These are phyloP conservation scores for Philereme vetulata DNA, from an alignment of 2,888 invertebrate genomes.

Conservation along the genomic window DNA sequence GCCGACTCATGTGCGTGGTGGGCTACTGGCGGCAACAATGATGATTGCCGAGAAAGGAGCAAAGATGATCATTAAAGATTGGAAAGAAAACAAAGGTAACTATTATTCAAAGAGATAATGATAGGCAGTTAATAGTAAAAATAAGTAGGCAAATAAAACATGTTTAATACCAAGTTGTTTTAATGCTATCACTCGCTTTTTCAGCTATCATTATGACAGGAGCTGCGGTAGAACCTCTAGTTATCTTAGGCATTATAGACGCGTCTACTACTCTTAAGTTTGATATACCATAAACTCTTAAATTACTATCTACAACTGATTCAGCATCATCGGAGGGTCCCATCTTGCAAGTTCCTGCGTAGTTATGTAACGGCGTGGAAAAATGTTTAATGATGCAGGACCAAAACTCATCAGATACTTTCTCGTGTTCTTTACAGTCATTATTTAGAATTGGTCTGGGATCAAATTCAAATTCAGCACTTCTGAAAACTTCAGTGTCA, in stretches of 20 bases:
- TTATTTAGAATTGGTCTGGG: constrained; percentile 69
- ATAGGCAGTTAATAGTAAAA: constrained; percentile 15
- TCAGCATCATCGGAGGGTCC: constrained; percentile 66
- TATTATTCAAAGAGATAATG: constrained; percentile 58
- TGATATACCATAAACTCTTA: constrained; percentile 66
- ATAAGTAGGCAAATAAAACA: constrained; percentile 51
- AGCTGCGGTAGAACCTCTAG: constrained; percentile 73
- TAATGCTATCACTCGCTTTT: constrained; percentile 78
- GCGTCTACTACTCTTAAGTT: constrained; percentile 73
- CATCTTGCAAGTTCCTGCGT: constrained; percentile 78
- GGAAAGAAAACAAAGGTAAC: constrained; percentile 71
- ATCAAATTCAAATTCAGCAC: constrained; percentile 69
- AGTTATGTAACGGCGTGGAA: constrained; percentile 73
- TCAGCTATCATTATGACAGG: constrained; percentile 80
- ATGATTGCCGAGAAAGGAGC: constrained; percentile 80
- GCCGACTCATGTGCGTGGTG: constrained; percentile 74
- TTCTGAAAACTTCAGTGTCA: constrained; percentile 74
- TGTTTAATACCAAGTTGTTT: constrained; percentile 72
- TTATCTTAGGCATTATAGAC: constrained; percentile 75
- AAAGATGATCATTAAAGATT: constrained; percentile 71
- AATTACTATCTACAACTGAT: constrained; percentile 68
- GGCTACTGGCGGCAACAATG: constrained; percentile 69
- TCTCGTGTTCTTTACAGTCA: constrained; percentile 68
- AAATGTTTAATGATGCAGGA: constrained; percentile 75
- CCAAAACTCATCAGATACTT: constrained; percentile 74